Evolutionary conservation across 2,888 invertebrate species (phyloP).

Genomic region (Hirtodrosophila confusa): DNA sequence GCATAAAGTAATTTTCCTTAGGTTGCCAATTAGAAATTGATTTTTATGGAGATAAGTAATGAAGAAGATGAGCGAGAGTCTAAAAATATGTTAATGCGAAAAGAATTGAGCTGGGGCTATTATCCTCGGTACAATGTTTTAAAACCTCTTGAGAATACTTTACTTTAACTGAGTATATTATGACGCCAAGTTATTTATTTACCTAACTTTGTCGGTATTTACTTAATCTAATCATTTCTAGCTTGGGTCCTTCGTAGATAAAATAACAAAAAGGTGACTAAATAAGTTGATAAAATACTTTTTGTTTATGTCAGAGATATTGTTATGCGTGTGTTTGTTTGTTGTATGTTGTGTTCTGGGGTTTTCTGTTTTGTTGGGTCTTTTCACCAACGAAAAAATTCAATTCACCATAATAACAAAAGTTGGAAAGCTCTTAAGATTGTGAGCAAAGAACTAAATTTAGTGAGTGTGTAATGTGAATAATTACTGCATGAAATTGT

Average conservation of each 20-base stretch:
- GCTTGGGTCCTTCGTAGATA: conserved; percentile 51
- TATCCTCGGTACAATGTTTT: too few species aligned
- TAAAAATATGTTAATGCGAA: too few species aligned
- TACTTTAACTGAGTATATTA: conserved; percentile 14
- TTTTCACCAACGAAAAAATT: conserved; percentile 17
- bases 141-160: too few species aligned
- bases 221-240: conserved; percentile 61
- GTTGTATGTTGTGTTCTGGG: conserved; percentile 4
- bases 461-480: too few species aligned
- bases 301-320: conserved; percentile 28
- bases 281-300: conserved; percentile 54
- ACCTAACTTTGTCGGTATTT: conserved; percentile 35
- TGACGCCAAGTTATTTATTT: conserved; percentile 31
- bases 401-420: conserved; percentile 1
- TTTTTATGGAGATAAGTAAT: too few species aligned
- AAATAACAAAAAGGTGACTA: conserved; percentile 53
- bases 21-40: too few species aligned
- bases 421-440: conserved; percentile 17
- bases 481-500: too few species aligned
- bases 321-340: conserved; percentile 10
- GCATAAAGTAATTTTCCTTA: too few species aligned
- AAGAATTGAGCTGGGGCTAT: too few species aligned
- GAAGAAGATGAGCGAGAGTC: too few species aligned
- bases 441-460: conserved; percentile 3
- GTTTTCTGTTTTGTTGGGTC: conserved; percentile 21